Evolutionary conservation across 1,140 invertebrate species (phyloP).

Genomic region (Contarinia nasturtii): DNA sequence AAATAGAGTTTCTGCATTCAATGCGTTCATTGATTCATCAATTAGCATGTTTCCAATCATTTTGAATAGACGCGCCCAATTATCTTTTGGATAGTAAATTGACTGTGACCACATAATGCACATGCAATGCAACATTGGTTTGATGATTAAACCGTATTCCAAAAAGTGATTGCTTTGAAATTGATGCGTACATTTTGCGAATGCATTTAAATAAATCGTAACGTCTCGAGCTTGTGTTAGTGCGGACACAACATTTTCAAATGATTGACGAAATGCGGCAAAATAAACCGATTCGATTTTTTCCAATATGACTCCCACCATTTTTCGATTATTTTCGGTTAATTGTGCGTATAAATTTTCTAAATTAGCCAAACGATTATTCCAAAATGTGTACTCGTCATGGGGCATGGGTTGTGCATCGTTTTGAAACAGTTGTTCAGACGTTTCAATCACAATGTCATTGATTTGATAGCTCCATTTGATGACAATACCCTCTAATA

Average conservation of each 20-base stretch:
- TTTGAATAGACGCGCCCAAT: conserved; percentile 46
- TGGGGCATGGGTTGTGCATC: conserved; percentile 37
- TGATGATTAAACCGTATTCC: conserved; percentile 36
- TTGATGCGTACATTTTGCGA: conserved; percentile 39
- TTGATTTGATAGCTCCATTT: conserved; percentile 53
- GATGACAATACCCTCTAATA: conserved; percentile 47
- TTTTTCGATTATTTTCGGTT: conserved; percentile 52
- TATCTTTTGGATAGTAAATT: conserved; percentile 50
- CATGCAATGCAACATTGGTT: conserved; percentile 49
- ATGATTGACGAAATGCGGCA: conserved; percentile 42
- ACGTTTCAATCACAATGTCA: conserved; percentile 35
- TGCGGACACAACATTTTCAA: conserved; percentile 42
- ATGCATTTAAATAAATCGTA: conserved; percentile 37
- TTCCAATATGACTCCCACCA: conserved; percentile 59
- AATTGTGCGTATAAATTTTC: conserved; percentile 72
- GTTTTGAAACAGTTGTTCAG: conserved; percentile 10
- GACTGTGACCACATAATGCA: conserved; percentile 71
- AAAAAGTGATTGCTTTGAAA: conserved; percentile 49
- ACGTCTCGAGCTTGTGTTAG: conserved; percentile 43
- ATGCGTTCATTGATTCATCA: conserved; percentile 23
- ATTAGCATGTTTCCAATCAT: conserved; percentile 55
- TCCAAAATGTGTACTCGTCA: conserved; percentile 50
- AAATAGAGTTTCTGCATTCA: conserved; percentile 38
- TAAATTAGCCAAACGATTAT: conserved; percentile 44
- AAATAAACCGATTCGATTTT: conserved; percentile 52